Base-by-base conservation (phyloP, 2,888 invertebrate species). In the Mechanitis mazaeus region DNA sequence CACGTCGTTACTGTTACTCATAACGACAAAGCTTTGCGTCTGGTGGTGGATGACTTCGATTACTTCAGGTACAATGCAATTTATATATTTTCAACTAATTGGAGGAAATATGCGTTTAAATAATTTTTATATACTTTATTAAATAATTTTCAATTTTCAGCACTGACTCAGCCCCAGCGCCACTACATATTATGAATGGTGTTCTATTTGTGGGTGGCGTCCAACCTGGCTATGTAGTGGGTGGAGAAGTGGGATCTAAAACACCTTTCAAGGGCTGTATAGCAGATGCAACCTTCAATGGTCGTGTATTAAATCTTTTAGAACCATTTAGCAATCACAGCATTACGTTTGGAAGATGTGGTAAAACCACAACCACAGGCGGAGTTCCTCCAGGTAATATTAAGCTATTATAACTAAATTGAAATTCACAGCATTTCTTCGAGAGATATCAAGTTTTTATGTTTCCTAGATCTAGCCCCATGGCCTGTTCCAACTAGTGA, bases 1-100 rank as follows among this genome's bases (percentile, higher is more conserved):
- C 98, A 99, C 86, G 97, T 96, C 20, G 95, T 98, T 5, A 95
- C 96, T 0, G 95, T 97, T 4, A 94, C 94, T 2, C 96, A 97
- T 75, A 93, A 94, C 72, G 87, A 90, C 42, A 87, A 90, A 42
- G 91, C 92, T 33, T 85, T 98, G 38, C 85, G 93, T 58, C 90
- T 98, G 9, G 94, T 95, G 62, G 94, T 97, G 45, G 98, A 99
- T 76, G 98, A 99, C 81, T 92, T 90, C 50, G 94, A 95, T 70
- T 92, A 91, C 64, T 93, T 93, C 80, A 92, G 87, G 93, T 94
- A 76, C 76, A 31, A 47, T 50, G 47, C 20, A 50, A 3, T 33
- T 9, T 38, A 12, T 35, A 35, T 35, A 35, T 35, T 35, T 35
- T 35, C 5, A 3, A 35, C 35, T 35, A 35, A 20, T 20, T 20